Evolutionary conservation across 1,140 invertebrate genomes (phyloP), one percentile per base, ranked within the genome.

Genomic region (Mylabris phalerata): DNA sequence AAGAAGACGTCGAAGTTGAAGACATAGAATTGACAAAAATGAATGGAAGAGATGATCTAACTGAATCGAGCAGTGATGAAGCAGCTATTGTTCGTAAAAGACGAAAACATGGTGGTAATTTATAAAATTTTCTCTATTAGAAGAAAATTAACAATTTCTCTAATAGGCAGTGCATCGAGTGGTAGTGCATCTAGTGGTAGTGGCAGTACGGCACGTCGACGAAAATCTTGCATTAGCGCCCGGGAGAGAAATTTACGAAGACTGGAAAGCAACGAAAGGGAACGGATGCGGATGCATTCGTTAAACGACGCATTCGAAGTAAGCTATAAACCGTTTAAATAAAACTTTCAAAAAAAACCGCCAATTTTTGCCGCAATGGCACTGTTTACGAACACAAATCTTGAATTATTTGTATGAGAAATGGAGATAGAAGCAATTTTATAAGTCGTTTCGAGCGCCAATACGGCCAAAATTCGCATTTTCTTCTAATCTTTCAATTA

Each of bases 271-370:
- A 95, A 95, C 72, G 90, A 95, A 75, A 79, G 92, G 52, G 92
- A 95, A 76, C 78, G 92, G 57, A 90, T 92, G 84, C 81, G 92
- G 61, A 95, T 95, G 92, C 92, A 95, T 75, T 89, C 87, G 42
- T 79, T 95, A 45, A 95, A 95, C 71, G 89, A 93, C 70, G 92
- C 92, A 5, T 95, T 95, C 71, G 88, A 94, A 82, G 88, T 90
- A 75, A 73, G 46, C 10, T 13, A 47, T 19, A 47, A 9, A 47
- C 45, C 45, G 19, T 24, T 47, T 26, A n/a, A 11, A 47, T 19
- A 19, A 19, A 19, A 19, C 19, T 19, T 19, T 19, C 19, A 13
- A 13, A 13, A 13, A 13, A 13, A 0, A n/a, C n/a, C n/a, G n/a
- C n/a, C n/a, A 13, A 13, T 13, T 19, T 19, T 19, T 19, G 19